Conservation (phyloP, 1,140 invertebrate genomes). For the Lasioglossum baleicum region DNA sequence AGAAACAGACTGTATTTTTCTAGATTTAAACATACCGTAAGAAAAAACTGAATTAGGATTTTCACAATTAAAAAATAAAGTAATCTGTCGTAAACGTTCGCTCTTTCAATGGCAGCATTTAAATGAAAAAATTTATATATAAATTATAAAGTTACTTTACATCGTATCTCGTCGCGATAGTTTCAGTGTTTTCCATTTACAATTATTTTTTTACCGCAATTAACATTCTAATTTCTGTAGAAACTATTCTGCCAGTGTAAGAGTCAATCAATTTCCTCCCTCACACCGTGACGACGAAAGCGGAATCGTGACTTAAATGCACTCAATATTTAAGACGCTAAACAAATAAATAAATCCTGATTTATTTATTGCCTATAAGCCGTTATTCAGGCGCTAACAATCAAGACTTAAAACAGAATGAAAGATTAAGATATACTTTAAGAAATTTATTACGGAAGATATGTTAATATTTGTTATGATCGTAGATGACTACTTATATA, state of each 20-base stretch:
- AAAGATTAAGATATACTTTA: constrained; percentile 47
- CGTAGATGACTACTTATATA: constrained; percentile 54
- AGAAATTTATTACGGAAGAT: constrained; percentile 50
- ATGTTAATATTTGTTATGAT: constrained; percentile 65
- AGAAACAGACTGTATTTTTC: constrained; percentile 74
- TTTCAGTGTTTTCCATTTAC: neutral
- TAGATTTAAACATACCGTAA: constrained; percentile 59
- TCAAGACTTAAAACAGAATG: constrained; percentile 52
- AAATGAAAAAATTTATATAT: neutral
- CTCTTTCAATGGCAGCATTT: constrained; percentile 29
- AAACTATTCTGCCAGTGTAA: constrained; percentile 26
- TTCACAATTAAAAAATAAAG: neutral
- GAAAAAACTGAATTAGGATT: constrained; percentile 7
- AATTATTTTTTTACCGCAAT: neutral
- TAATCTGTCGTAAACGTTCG: neutral
- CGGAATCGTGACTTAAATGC: constrained; percentile 49
- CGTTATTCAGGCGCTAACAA: constrained; percentile 35
- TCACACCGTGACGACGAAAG: constrained; percentile 6
- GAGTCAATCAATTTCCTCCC: neutral
- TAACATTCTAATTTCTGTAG: neutral
- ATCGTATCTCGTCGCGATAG: neutral
- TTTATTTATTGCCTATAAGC: constrained; percentile 49
- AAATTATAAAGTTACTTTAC: too few relatives aligned
- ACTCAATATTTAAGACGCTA: constrained; percentile 46
- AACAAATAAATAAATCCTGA: constrained; percentile 36